Evolutionary conservation across 2,888 invertebrate species (phyloP).

Genomic region (Eristalis pertinax): DNA sequence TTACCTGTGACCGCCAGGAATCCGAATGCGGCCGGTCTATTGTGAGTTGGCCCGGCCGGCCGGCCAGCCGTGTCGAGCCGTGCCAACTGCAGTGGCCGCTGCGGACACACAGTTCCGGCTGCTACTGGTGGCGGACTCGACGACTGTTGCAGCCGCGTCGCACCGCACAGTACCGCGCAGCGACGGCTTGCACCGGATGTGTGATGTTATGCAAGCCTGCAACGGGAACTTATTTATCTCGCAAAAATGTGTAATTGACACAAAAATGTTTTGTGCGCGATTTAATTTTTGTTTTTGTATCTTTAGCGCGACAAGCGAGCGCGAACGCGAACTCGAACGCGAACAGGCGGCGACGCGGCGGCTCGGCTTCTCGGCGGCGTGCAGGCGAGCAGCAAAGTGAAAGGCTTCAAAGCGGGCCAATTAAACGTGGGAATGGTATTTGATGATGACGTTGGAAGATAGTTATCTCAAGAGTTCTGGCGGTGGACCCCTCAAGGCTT

Average conservation of each 20-base stretch:
- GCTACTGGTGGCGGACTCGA: constrained; percentile 32
- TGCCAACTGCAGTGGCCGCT: background rate
- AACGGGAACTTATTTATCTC: constrained; percentile 71
- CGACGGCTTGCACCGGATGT: constrained; percentile 58
- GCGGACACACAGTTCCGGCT: constrained; percentile 62
- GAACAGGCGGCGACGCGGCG: too few relatives aligned
- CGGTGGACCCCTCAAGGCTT: constrained; percentile 7
- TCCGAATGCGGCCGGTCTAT: constrained; percentile 54
- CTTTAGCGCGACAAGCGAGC: background rate
- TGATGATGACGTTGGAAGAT: constrained; percentile 69
- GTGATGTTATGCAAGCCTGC: constrained; percentile 67
- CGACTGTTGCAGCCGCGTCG: constrained; percentile 35
- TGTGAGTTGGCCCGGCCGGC: constrained; percentile 18
- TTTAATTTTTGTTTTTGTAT: constrained; percentile 15
- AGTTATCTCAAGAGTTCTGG: constrained; percentile 61
- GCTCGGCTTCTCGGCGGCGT: background rate
- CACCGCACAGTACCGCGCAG: background rate
- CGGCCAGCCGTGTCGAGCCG: background rate
- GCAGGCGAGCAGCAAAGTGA: constrained; percentile 50
- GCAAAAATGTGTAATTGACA: constrained; percentile 72
- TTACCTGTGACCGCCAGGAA: constrained; percentile 68
- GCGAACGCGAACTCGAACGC: background rate
- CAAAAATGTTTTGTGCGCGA: constrained; percentile 66
- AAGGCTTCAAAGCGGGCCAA: constrained; percentile 61
- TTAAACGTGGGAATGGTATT: constrained; percentile 72